Conservation (phyloP, 2,888 invertebrate species). For the Orchestes rusci region DNA sequence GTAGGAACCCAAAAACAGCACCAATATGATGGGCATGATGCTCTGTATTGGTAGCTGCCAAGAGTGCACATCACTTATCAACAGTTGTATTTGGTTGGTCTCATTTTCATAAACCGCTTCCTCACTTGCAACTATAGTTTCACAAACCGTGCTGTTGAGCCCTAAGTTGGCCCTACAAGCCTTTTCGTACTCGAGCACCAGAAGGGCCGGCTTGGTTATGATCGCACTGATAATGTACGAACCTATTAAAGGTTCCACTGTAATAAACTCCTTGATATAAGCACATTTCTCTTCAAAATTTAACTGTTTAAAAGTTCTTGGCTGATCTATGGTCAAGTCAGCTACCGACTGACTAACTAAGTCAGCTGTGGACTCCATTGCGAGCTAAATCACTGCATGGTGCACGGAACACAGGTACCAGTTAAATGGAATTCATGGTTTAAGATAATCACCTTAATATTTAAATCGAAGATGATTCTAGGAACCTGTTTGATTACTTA, state of each 20-base stretch:
- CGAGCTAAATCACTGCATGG: no score
- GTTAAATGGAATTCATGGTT: no score
- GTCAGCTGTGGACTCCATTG: slow-evolving; percentile 37
- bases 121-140: slow-evolving; percentile 38
- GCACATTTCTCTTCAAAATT: no score
- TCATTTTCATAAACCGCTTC: slow-evolving; percentile 36
- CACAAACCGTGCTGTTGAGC: slow-evolving; percentile 47
- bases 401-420: no score
- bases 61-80: slow-evolving; percentile 45
- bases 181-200: slow-evolving; percentile 51
- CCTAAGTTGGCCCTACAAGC: slow-evolving; percentile 49
- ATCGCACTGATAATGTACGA: slow-evolving; percentile 36
- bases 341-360: slow-evolving; percentile 33
- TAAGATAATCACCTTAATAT: no score
- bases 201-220: slow-evolving; percentile 43
- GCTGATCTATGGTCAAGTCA: slow-evolving; percentile 28
- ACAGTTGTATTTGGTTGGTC: slow-evolving; percentile 42
- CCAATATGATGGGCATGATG: slow-evolving; percentile 38
- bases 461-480: no score
- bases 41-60: slow-evolving; percentile 39
- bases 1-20: slow-evolving; percentile 41
- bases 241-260: slow-evolving; percentile 40
- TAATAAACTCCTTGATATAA: slow-evolving; percentile 36
- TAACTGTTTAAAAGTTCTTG: no score
- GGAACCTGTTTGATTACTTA: no score